These are phyloP conservation scores for Pontoporia blainvillei DNA, from an alignment of 2,113 vertebrate genomes.

Conservation along the genomic window DNA sequence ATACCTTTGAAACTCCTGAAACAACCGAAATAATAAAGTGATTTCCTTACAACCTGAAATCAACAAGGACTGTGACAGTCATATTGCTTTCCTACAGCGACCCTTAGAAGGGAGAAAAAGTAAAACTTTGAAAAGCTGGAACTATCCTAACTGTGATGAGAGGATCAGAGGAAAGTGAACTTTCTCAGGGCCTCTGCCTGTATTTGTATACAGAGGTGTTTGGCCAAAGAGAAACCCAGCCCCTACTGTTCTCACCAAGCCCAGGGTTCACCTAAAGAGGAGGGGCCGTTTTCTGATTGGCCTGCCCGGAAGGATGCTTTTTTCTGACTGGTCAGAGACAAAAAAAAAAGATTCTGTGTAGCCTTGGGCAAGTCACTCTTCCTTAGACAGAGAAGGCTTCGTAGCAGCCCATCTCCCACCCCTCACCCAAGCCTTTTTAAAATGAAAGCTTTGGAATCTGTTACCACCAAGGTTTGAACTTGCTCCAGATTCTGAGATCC, in stretches of 20 bases:
- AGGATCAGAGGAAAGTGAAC: not conserved
- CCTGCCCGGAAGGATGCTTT: not conserved
- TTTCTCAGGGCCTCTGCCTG: not conserved
- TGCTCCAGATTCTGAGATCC: not conserved
- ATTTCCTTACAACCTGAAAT: not conserved
- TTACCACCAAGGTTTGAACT: not conserved
- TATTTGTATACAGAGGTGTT: fast-evolving
- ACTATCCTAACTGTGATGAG: not conserved
- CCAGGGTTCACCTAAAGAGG: not conserved
- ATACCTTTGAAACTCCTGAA: not conserved
- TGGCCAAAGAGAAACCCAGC: fast-evolving
- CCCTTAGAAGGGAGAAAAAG: not conserved
- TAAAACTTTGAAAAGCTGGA: not conserved
- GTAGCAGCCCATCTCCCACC: not conserved
- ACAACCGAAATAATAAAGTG: not conserved
- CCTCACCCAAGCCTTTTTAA: not conserved
- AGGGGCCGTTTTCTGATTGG: not conserved
- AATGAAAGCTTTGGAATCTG: not conserved
- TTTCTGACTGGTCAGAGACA: not conserved
- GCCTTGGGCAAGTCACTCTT: not conserved
- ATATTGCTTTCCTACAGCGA: not conserved
- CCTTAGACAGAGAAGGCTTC: not conserved
- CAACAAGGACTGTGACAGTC: not conserved
- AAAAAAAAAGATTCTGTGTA: not conserved
- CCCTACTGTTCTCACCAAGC: not conserved